phyloP scores from a whole-genome alignment of 2,113 vertebrate species.

The Platysteira castanea region DNA sequence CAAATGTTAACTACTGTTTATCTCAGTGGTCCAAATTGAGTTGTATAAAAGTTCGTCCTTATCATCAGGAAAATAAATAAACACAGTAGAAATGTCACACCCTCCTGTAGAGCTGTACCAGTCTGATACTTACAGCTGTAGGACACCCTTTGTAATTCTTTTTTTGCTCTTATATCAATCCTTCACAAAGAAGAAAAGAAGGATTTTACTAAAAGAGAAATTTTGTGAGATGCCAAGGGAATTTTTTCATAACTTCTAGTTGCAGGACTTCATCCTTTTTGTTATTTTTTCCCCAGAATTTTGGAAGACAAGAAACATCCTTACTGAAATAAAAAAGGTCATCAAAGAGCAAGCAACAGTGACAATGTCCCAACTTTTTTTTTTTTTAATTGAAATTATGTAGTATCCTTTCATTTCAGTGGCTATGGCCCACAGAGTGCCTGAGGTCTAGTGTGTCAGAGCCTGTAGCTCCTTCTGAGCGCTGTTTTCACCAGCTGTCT shows the following conservation, averaged over 20 bases:
- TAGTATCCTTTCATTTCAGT: background rate
- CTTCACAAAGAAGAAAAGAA: background rate
- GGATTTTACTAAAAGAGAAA: background rate
- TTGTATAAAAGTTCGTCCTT: background rate
- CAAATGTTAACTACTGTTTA: background rate
- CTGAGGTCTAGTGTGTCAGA: background rate
- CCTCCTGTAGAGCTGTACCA: background rate
- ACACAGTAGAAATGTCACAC: background rate
- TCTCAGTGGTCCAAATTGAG: background rate
- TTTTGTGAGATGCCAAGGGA: background rate
- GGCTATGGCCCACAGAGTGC: background rate
- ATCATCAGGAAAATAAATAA: conserved; percentile 5
- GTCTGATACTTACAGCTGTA: background rate
- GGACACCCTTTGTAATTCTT: background rate
- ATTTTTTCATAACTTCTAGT: background rate
- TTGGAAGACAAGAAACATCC: background rate
- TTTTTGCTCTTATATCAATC: background rate
- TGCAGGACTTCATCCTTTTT: background rate
- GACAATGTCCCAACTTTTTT: background rate
- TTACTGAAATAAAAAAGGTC: background rate
- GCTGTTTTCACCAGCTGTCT: background rate
- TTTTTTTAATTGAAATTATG: background rate
- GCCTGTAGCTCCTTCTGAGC: background rate
- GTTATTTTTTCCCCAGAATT: background rate
- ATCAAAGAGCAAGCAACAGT: background rate